A percentile compares a stretch with the other conserved stretches of the same genome.
Conservation (phyloP, 2,888 invertebrate genomes). For the Lycia hirtaria region DNA sequence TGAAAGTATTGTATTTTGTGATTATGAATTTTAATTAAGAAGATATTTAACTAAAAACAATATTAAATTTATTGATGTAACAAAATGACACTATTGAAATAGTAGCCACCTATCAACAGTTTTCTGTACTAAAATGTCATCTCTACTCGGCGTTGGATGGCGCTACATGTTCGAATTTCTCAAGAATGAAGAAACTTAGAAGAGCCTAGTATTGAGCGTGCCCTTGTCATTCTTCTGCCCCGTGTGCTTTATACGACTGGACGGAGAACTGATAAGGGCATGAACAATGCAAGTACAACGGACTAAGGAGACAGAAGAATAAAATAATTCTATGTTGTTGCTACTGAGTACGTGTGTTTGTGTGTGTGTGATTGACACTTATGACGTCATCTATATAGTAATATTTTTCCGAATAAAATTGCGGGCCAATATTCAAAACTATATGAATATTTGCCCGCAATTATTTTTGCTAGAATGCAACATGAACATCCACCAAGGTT, state of each 20-base stretch:
- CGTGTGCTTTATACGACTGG: slow-evolving; percentile 93
- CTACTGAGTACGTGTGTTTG: too few species aligned
- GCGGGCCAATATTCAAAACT: too few species aligned
- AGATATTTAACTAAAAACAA: too few species aligned
- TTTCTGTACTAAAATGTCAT: slow-evolving; percentile 29
- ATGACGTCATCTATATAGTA: too few species aligned
- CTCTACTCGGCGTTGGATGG: slow-evolving; percentile 57
- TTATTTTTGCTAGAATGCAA: too few species aligned
- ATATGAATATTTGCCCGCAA: too few species aligned
- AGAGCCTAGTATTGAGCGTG: slow-evolving; percentile 62
- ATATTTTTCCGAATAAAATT: too few species aligned
- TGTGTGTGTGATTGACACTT: too few species aligned
- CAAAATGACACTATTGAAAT: slow-evolving; percentile 16
- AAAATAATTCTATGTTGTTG: background rate
- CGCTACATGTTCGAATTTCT: slow-evolving; percentile 32
- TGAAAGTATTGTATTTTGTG: too few species aligned
- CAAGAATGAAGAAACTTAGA: slow-evolving; percentile 32
- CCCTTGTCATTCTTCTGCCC: slow-evolving; percentile 99
- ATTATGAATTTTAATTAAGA: too few species aligned
- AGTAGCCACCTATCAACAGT: slow-evolving; percentile 45
- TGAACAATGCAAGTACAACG: slow-evolving; percentile 79
- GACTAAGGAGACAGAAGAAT: slow-evolving; percentile 20
- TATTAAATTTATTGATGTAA: too few species aligned
- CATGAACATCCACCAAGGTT: too few species aligned
- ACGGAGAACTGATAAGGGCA: slow-evolving; percentile 99